phyloP scores from a whole-genome alignment of 2,888 invertebrate species.

The Mimachlamys varia region DNA sequence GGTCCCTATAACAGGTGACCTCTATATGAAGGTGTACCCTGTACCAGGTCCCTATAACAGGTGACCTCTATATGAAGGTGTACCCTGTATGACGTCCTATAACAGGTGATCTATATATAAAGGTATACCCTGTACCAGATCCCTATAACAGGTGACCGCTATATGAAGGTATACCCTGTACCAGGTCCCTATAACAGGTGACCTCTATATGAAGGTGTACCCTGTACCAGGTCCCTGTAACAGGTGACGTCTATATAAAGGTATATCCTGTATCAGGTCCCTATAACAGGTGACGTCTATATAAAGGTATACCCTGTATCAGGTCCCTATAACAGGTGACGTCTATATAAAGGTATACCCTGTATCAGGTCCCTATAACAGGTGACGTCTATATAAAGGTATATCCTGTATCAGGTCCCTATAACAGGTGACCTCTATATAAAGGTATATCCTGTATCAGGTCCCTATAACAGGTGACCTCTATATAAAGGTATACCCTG shows the following conservation, averaged over 20 bases:
- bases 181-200: not conserved
- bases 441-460: not conserved
- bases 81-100: not conserved
- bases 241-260: not conserved
- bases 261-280: not conserved
- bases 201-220: not conserved
- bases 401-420: not conserved
- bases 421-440: slow-evolving; percentile 4
- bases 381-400: not conserved
- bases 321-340: not conserved
- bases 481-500: not conserved
- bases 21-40: not conserved
- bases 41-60: slow-evolving; percentile 1
- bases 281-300: slow-evolving; percentile 13
- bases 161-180: not conserved
- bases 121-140: not conserved
- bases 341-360: not conserved
- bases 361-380: not conserved
- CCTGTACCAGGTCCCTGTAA: not conserved
- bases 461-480: not conserved
- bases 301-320: slow-evolving; percentile 1
- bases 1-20: not conserved
- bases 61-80: slow-evolving; percentile 17
- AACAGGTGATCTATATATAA: not conserved
- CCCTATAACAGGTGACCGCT: not conserved